Evolutionary conservation across 2,888 invertebrate genomes (phyloP).

Genomic region (Choreutis nemorana): DNA sequence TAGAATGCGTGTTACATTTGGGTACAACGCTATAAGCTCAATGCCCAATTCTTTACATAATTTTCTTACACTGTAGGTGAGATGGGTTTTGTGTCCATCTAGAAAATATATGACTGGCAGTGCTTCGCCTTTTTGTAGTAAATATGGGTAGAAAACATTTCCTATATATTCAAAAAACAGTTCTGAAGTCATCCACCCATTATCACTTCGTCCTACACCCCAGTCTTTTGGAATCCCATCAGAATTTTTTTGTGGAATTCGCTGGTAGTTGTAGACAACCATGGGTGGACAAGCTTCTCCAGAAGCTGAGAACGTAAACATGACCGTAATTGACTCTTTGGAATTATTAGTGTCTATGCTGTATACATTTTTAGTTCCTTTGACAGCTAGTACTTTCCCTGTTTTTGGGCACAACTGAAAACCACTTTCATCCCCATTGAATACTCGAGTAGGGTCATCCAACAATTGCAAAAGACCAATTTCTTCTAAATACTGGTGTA

Average conservation of each 20-base stretch:
- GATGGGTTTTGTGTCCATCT: conserved; percentile 18
- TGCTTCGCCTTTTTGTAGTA: conserved; percentile 11
- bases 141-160: conserved; percentile 16
- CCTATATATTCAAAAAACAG: conserved; percentile 18
- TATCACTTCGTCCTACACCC: conserved; percentile 14
- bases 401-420: conserved; percentile 16
- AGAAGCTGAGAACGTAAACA: conserved; percentile 15
- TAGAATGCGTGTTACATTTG: conserved; percentile 8
- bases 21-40: conserved; percentile 12
- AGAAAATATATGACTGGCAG: conserved; percentile 15
- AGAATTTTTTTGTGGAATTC: conserved; percentile 10
- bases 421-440: conserved; percentile 16
- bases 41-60: conserved; percentile 12
- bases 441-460: conserved; percentile 7
- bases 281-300: conserved; percentile 13
- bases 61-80: conserved; percentile 13
- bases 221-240: conserved; percentile 15
- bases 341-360: conserved; percentile 15
- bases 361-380: conserved; percentile 16
- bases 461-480: conserved; percentile 6
- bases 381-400: conserved; percentile 17
- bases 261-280: conserved; percentile 10
- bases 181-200: conserved; percentile 14
- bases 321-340: conserved; percentile 20
- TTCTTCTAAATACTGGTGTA: conserved; percentile 5